Percentiles rank a stretch among this genome's conserved stretches.
Evolutionary conservation across 2,888 invertebrate genomes (phyloP).

Genomic region (Iselma pallidipennis): DNA sequence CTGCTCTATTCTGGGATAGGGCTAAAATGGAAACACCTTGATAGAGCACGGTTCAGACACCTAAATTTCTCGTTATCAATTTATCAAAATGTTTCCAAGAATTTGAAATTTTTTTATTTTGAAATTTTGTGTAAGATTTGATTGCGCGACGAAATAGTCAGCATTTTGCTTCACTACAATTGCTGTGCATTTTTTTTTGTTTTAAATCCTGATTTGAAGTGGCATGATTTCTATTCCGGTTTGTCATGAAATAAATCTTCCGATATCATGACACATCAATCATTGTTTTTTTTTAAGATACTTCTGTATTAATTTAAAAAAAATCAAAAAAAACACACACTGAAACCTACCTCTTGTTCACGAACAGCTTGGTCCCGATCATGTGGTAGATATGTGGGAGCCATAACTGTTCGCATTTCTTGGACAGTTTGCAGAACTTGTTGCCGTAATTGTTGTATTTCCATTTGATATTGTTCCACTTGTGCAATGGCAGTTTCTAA

Average conservation of each 20-base stretch:
- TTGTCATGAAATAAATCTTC: neutral
- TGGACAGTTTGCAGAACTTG: constrained; percentile 87
- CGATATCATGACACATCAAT: constrained; percentile 10
- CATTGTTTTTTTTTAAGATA: constrained; percentile 2
- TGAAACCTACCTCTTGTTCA: constrained; percentile 83
- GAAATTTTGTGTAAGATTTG: constrained; percentile 18
- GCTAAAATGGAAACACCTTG: constrained; percentile 60
- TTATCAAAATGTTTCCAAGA: constrained; percentile 59
- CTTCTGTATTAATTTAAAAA: constrained; percentile 29
- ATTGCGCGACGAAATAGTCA: constrained; percentile 21
- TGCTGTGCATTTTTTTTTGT: constrained; percentile 38
- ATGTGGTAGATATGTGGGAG: constrained; percentile 80
- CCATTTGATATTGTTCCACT: constrained; percentile 85
- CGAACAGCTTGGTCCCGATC: constrained; percentile 79
- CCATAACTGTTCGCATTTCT: constrained; percentile 79
- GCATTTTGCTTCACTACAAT: constrained; percentile 45
- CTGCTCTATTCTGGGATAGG: constrained; percentile 47
- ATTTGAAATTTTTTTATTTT: constrained; percentile 17
- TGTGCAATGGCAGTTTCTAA: constrained; percentile 79
- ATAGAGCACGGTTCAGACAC: constrained; percentile 55
- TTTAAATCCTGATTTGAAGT: constrained; percentile 15
- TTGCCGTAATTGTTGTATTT: constrained; percentile 81
- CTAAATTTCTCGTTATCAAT: constrained; percentile 41
- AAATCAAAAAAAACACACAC: constrained; percentile 22
- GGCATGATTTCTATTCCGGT: constrained; percentile 8